Evolutionary conservation across 2,113 vertebrate genomes (phyloP), one percentile per base, ranked within the genome.

Genomic region (Gavialis gangeticus): DNA sequence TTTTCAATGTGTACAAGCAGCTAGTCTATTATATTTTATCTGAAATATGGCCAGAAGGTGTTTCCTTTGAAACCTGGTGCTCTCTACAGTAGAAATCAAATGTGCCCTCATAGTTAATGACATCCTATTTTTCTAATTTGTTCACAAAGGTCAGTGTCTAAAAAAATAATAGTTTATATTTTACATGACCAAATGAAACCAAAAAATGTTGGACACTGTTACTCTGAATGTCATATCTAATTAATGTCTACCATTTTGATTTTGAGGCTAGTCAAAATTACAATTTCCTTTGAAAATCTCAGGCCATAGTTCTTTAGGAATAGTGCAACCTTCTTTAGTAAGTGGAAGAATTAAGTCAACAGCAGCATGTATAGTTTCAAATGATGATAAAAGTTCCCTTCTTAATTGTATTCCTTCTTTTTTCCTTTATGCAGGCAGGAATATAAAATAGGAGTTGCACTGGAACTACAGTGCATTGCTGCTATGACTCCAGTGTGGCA

Each of bases 391-490:
- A 79, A 69, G 5, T 56, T 88, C n/a, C 24, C 89, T 93, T 67
- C 15, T 37, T 75, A 57, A 16, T 27, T 82, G 56, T 22, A 11
- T 90, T 90, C 87, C 10, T 2, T 90, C 87, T 62, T 91, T 93
- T 84, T 93, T 71, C 58, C 87, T 71, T 88, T 86, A 64, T 88
- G 95, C 75, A 84, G 81, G 75, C 91, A 84, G 90, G 95, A 97
- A 93, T 91, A 22, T 22, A 59, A 84, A 93, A 84, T 2, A 1
- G 58, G 46, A 92, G 22, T 91, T 2, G 16, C 12, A 82, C 83
- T 91, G 89, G 90, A 89, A 92, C 18, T 56, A 1, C 88, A 93
- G 95, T 91, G 7, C 62, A 80, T 91, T 94, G 71, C 85, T 75
- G 24, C 71, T 56, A 79, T 80, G 90, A 83, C 58, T 92, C 88